phyloP scores from a whole-genome alignment of 2,888 invertebrate species.

The Alentia gelatinosa region DNA sequence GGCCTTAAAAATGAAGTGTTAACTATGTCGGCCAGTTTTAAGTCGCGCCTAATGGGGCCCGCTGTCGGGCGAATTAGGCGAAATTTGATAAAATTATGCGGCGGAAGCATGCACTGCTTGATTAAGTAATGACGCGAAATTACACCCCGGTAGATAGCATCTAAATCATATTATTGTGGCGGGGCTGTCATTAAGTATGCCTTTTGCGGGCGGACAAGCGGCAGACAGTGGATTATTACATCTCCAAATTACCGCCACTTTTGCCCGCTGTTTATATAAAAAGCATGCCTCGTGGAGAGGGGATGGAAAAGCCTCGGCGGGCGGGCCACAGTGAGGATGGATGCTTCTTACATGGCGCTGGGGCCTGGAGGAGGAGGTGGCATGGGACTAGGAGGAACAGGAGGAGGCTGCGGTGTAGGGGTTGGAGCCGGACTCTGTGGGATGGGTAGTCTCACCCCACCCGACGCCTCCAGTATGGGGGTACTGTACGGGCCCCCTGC shows the following conservation, averaged over 20 bases:
- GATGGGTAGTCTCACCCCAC: neutral
- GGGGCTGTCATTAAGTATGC: neutral
- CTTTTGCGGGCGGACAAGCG: neutral
- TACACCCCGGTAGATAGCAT: constrained; percentile 38
- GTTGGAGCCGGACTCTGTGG: neutral
- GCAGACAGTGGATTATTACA: neutral
- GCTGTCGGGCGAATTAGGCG: constrained; percentile 40
- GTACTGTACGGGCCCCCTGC: neutral
- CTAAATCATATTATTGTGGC: constrained; percentile 44
- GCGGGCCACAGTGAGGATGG: constrained; percentile 46
- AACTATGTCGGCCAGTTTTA: constrained; percentile 29
- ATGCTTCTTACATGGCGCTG: constrained; percentile 37
- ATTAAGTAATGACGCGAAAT: constrained; percentile 48
- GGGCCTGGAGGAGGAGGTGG: constrained; percentile 22
- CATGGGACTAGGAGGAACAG: neutral
- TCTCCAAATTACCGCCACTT: constrained; percentile 32
- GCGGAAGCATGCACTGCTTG: constrained; percentile 42
- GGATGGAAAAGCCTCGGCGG: neutral
- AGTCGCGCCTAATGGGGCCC: neutral
- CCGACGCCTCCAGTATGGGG: constrained; percentile 7
- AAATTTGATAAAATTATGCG: constrained; percentile 45
- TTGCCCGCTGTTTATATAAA: constrained; percentile 39
- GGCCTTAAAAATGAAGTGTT: constrained; percentile 63
- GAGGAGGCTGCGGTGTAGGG: neutral
- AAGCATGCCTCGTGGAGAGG: neutral